Conservation (phyloP, 2,113 vertebrate species). For the Excalfactoria chinensis region DNA sequence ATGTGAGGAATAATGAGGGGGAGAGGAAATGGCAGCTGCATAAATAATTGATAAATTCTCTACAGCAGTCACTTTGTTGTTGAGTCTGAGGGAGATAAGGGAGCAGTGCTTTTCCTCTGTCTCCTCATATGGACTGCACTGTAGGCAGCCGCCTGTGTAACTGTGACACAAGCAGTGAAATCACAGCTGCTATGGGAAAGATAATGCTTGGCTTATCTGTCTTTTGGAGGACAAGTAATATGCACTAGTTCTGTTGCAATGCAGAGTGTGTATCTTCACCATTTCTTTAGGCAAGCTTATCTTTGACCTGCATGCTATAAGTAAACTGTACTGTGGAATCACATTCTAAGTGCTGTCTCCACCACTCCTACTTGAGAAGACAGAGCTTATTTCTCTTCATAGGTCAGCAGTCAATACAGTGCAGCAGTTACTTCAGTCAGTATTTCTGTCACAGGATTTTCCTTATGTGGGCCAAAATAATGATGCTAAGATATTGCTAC, state of each 20-base stretch:
- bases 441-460: neutral
- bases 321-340: neutral
- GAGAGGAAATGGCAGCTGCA: neutral
- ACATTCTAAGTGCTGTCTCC: neutral
- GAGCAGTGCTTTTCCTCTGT: neutral
- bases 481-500: neutral
- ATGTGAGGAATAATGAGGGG: neutral
- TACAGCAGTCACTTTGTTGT: neutral
- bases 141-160: neutral
- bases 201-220: neutral
- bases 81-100: neutral
- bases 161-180: neutral
- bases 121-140: neutral
- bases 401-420: neutral
- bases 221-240: neutral
- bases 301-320: neutral
- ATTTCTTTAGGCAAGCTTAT: neutral
- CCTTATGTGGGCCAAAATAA: neutral
- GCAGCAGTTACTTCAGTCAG: neutral
- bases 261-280: neutral
- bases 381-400: neutral
- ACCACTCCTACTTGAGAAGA: neutral
- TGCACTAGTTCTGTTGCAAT: neutral
- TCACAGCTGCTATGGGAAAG: neutral
- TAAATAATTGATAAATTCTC: constrained; percentile 40